Evolutionary conservation across 2,888 invertebrate genomes (phyloP).

Genomic region (Macrosiphum euphorbiae): DNA sequence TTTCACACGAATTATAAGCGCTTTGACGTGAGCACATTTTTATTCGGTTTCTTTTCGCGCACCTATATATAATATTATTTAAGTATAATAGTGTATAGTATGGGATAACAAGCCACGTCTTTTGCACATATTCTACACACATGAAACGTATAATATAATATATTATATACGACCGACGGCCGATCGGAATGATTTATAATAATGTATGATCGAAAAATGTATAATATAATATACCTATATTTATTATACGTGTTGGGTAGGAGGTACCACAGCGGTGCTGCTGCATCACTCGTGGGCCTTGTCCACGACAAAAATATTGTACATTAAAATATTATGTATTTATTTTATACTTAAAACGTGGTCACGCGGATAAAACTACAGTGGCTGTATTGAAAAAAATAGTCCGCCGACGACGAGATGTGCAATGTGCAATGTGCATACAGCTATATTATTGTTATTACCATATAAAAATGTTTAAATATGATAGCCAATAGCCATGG

Average conservation of each 20-base stretch:
- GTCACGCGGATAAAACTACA: neutral
- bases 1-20: slow-evolving; percentile 29
- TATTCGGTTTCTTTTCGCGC: slow-evolving; percentile 23
- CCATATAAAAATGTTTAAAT: too few relatives aligned
- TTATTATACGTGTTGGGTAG: neutral
- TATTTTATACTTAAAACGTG: neutral
- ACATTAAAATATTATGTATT: neutral
- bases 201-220: neutral
- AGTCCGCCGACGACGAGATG: neutral
- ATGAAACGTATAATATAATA: neutral
- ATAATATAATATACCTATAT: neutral
- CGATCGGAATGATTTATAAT: slow-evolving; percentile 19
- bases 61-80: neutral
- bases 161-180: neutral
- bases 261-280: neutral
- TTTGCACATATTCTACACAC: neutral
- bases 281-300: neutral
- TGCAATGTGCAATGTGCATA: neutral
- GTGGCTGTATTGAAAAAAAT: neutral
- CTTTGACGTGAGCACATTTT: neutral
- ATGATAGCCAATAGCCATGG: too few relatives aligned
- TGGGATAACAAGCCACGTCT: slow-evolving; percentile 13
- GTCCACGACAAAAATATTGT: neutral
- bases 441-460: neutral
- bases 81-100: neutral